Base-by-base conservation (phyloP, 2,113 vertebrate species). In the Chaetura pelagica region DNA sequence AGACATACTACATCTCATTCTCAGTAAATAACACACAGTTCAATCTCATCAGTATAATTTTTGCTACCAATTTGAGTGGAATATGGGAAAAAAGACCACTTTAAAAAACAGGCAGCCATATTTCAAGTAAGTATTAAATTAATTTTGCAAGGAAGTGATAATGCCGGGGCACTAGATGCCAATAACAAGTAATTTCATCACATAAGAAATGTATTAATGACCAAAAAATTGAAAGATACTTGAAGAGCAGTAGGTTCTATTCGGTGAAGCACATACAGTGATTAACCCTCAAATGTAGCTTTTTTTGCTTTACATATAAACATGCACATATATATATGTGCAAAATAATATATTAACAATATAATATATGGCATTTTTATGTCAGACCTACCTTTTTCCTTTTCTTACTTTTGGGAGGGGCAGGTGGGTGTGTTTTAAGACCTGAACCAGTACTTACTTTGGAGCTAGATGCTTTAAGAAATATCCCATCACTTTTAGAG, bases 401-500 rank as follows among this genome's bases (percentile, higher is more conserved):
- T 35, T 48, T 42, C 8, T 16, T 30, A 59, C 51, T 32, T 26
- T 20, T 17, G 27, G 16, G 3, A 9, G 9, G 5, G 21, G 5
- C 6, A 20, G 20, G 11, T 4, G 6, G 27, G 7, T 26, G 14
- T 91, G 9, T 42, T 88, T 63, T 27, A 68, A 78, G 38, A 81
- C 32, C 44, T 84, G 58, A 94, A 64, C 10, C 7, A 84, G 46
- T 97, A 98, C 99, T 99, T 98, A 99, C 99, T 99, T 99, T 67
- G 98, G 98, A 54, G 98, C 93, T 42, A 99, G 97, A 96, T 99
- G 97, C 91, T 99, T 99, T 96, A 99, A 97, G 97, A 99, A 99
- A 97, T 99, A 99, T 22, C 99, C 99, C 98, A 99, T 86, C 68
- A 99, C 99, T 97, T 99, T 99, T 14, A 99, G 98, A 44, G 99